Conservation (phyloP, 2,113 vertebrate species). For the Hippolais icterina region DNA sequence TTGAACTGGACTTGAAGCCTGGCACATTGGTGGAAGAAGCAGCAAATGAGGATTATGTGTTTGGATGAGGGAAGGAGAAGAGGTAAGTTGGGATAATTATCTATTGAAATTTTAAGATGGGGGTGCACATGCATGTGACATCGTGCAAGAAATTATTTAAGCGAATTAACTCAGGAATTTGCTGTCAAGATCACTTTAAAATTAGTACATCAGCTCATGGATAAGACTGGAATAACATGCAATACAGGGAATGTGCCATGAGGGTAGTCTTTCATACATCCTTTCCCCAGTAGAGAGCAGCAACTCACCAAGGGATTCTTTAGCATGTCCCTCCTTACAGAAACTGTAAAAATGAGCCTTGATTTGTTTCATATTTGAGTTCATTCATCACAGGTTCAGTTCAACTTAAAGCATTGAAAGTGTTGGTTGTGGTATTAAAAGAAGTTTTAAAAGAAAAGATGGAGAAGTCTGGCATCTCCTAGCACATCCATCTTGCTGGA, state of each 20-base stretch:
- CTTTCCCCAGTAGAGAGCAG: constrained; percentile 75
- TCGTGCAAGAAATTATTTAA: accelerated
- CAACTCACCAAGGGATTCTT: constrained; percentile 48
- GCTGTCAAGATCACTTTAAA: neutral
- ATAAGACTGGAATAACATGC: neutral
- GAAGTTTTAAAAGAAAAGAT: neutral
- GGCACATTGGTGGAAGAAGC: neutral
- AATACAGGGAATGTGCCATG: neutral
- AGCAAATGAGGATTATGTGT: neutral
- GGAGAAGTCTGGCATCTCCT: neutral
- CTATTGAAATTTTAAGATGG: neutral
- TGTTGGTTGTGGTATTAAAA: neutral
- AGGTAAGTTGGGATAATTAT: neutral
- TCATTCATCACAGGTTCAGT: neutral
- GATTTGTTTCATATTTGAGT: neutral
- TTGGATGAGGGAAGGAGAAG: neutral
- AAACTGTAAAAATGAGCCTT: neutral
- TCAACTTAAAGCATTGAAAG: neutral
- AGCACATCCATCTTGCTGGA: neutral
- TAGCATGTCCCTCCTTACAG: neutral
- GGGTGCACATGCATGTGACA: neutral
- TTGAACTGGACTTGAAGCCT: neutral
- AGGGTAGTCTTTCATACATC: neutral
- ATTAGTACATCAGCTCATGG: neutral
- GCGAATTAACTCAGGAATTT: neutral